Percentiles rank a stretch among this genome's conserved stretches.
Evolutionary conservation across 2,113 vertebrate genomes (phyloP).

Genomic region (Vulpes vulpes): DNA sequence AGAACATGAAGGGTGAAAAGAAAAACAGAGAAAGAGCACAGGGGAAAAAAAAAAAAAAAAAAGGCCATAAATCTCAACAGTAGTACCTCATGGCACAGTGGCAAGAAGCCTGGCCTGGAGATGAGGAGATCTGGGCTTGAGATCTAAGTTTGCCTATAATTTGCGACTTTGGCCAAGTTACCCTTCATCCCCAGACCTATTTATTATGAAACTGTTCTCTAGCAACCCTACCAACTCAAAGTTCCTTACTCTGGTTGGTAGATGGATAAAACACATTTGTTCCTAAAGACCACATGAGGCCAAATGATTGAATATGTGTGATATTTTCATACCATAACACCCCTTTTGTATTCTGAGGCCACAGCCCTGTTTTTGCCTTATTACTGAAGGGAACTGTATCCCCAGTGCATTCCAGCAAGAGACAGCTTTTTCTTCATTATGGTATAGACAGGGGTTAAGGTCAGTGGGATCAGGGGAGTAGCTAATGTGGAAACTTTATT

Average conservation of each 20-base stretch:
- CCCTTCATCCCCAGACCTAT: background rate
- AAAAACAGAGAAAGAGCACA: background rate
- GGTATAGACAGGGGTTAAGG: background rate
- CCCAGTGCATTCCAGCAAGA: background rate
- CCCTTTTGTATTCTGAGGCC: background rate
- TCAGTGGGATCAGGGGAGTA: background rate
- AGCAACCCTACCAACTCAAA: conserved; percentile 45
- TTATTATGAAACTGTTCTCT: conserved; percentile 53
- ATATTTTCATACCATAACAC: conserved; percentile 23
- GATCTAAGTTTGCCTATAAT: conserved; percentile 30
- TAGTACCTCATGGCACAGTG: background rate
- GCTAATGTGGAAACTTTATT: conserved; percentile 11
- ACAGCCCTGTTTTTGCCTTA: background rate
- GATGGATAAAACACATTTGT: conserved; percentile 43
- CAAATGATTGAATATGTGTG: conserved; percentile 4
- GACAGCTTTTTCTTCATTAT: background rate
- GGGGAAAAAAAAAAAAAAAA: background rate
- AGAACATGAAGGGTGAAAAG: background rate
- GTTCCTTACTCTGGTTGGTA: background rate
- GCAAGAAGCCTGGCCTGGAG: background rate
- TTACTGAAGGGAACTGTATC: background rate
- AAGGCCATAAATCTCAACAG: background rate
- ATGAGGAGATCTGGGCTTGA: background rate
- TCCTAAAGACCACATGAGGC: background rate
- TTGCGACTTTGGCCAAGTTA: conserved; percentile 17